phyloP scores from a whole-genome alignment of 2,888 invertebrate species.

The Sycophila texana region DNA sequence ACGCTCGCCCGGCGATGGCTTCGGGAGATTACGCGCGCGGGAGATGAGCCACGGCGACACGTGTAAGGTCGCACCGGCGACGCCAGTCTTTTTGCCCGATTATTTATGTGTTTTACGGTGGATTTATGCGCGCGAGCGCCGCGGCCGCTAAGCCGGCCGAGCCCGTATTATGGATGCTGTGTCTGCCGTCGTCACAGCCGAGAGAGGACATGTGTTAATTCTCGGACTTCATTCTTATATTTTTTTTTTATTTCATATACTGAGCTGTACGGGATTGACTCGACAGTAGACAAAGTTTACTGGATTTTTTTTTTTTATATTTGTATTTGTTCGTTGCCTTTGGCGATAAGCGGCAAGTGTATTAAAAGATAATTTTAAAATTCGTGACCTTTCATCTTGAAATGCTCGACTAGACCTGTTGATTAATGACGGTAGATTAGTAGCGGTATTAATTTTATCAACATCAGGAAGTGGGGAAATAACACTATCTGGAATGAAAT shows the following conservation, averaged over 20 bases:
- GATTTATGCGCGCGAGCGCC: slow-evolving; percentile 29
- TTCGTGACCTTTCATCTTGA: too few species aligned
- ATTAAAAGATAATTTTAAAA: neutral
- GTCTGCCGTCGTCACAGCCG: neutral
- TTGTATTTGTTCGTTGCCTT: too few species aligned
- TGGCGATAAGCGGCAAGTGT: neutral
- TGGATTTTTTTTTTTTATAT: too few species aligned
- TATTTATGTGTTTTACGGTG: slow-evolving; percentile 39
- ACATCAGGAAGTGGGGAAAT: slow-evolving; percentile 33
- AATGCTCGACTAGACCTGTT: neutral
- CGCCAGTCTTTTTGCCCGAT: slow-evolving; percentile 14
- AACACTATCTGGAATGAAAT: slow-evolving; percentile 17
- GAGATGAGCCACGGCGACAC: slow-evolving; percentile 29
- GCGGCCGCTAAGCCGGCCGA: neutral
- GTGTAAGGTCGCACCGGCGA: slow-evolving; percentile 42
- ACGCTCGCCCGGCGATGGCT: slow-evolving; percentile 40
- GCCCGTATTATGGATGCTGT: neutral
- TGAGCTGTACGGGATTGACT: neutral
- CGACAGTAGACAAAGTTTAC: neutral
- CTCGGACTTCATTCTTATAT: neutral
- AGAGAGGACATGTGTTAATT: slow-evolving; percentile 21
- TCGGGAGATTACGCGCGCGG: slow-evolving; percentile 38
- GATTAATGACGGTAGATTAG: slow-evolving; percentile 26
- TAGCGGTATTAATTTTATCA: slow-evolving; percentile 21
- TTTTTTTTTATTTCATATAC: neutral